Percentiles rank a stretch among this genome's conserved stretches.
Evolutionary conservation across 2,888 invertebrate genomes (phyloP).

Genomic region (Copidosoma aretas): DNA sequence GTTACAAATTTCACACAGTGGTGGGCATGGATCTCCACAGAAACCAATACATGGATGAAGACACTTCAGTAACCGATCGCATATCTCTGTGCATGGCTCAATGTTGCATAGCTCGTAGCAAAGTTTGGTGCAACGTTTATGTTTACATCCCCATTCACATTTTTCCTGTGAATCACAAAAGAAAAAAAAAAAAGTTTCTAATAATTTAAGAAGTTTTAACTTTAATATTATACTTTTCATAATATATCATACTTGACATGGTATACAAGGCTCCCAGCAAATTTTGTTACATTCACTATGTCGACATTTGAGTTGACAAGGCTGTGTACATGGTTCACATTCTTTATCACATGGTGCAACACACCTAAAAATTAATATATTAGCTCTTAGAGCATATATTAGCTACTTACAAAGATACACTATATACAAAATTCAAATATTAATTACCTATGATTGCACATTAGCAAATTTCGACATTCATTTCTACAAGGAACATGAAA

Average conservation of each 20-base stretch:
- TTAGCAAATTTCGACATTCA: too few species aligned
- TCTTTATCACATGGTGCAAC: conserved; percentile 6
- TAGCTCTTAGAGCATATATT: too few species aligned
- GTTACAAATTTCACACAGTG: conserved; percentile 16
- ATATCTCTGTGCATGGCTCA: conserved; percentile 10
- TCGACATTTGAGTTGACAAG: conserved; percentile 10
- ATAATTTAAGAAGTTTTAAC: not conserved
- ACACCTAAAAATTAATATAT: conserved; percentile 13
- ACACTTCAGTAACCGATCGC: conserved; percentile 5
- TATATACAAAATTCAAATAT: too few species aligned
- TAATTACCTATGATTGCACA: too few species aligned
- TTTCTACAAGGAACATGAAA: too few species aligned
- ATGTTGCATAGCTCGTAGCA: conserved; percentile 17
- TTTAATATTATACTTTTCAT: too few species aligned
- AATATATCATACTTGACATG: conserved; percentile 16
- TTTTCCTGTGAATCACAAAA: not conserved
- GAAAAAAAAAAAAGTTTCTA: not conserved
- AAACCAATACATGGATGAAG: conserved; percentile 17
- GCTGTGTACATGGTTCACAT: conserved; percentile 15
- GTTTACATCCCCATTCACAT: conserved; percentile 8
- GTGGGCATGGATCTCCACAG: conserved; percentile 27
- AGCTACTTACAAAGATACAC: too few species aligned
- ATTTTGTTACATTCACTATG: conserved; percentile 17
- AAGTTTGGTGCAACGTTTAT: conserved; percentile 7
- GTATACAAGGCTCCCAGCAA: conserved; percentile 20